phyloP scores from a whole-genome alignment of 1,140 invertebrate species.

The Teleogryllus occipitalis region DNA sequence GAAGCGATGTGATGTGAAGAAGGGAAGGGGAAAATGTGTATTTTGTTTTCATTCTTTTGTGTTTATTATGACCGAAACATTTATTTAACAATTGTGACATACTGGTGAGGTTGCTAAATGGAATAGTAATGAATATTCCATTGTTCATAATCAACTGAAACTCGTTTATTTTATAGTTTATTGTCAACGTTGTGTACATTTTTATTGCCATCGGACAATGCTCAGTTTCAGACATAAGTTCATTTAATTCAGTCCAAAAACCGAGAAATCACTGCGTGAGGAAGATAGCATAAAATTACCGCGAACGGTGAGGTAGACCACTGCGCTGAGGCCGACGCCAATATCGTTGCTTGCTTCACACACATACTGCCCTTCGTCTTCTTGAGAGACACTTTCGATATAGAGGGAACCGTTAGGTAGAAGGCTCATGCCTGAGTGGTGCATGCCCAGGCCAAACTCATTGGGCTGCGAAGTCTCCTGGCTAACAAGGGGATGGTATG shows the following conservation, averaged over 20 bases:
- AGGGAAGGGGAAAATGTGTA: no score
- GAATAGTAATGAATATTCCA: no score
- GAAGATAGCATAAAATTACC: conserved; percentile 35
- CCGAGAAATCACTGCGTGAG: not conserved
- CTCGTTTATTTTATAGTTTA: no score
- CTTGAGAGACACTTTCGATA: conserved; percentile 44
- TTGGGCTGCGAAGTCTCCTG: not conserved
- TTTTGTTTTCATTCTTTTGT: no score
- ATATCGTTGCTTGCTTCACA: conserved; percentile 56
- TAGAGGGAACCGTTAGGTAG: conserved; percentile 46
- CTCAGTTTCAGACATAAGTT: no score
- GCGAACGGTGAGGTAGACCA: conserved; percentile 54
- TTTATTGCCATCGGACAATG: no score
- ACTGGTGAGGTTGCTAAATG: no score
- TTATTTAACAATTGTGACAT: no score
- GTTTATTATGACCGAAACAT: no score
- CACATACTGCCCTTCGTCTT: conserved; percentile 50
- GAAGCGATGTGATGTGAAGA: no score
- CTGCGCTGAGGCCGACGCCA: conserved; percentile 53
- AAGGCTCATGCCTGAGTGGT: not conserved
- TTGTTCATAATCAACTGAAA: no score
- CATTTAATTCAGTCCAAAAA: not conserved
- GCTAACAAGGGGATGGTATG: not conserved
- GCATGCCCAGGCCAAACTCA: not conserved
- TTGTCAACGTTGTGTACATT: no score